phyloP scores from a whole-genome alignment of 2,113 vertebrate species.

The Calonectris borealis region DNA sequence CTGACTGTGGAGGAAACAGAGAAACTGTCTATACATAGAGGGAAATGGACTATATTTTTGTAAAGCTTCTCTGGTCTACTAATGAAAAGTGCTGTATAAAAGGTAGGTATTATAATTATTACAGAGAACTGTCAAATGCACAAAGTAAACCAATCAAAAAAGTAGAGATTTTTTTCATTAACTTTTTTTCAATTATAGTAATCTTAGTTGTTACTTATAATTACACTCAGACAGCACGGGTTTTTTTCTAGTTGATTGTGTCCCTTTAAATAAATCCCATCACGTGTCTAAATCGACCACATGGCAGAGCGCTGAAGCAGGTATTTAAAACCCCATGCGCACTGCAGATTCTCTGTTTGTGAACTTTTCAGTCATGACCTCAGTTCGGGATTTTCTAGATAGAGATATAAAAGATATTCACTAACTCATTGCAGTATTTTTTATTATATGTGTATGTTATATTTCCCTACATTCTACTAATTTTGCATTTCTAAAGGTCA shows the following conservation, averaged over 20 bases:
- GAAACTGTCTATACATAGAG: background rate
- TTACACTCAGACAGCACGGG: background rate
- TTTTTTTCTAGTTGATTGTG: constrained; percentile 3
- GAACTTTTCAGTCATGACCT: constrained; percentile 34
- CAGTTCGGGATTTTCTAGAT: constrained; percentile 2
- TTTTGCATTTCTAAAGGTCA: constrained; percentile 30
- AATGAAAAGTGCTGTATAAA: background rate
- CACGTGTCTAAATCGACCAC: background rate
- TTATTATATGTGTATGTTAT: background rate
- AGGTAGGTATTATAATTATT: background rate
- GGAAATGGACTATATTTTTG: background rate
- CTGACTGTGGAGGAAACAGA: background rate
- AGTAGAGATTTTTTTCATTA: background rate
- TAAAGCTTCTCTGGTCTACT: background rate
- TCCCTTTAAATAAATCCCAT: constrained; percentile 20
- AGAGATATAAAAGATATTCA: background rate
- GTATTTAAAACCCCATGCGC: background rate
- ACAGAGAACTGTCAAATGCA: background rate
- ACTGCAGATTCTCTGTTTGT: background rate
- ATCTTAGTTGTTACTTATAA: background rate
- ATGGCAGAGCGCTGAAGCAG: background rate
- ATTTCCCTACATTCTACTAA: constrained; percentile 42
- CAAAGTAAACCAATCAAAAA: background rate
- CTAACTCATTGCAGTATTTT: background rate
- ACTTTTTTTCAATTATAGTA: background rate